Base-by-base conservation (phyloP, 2,113 vertebrate species). In the Halcyon senegalensis region DNA sequence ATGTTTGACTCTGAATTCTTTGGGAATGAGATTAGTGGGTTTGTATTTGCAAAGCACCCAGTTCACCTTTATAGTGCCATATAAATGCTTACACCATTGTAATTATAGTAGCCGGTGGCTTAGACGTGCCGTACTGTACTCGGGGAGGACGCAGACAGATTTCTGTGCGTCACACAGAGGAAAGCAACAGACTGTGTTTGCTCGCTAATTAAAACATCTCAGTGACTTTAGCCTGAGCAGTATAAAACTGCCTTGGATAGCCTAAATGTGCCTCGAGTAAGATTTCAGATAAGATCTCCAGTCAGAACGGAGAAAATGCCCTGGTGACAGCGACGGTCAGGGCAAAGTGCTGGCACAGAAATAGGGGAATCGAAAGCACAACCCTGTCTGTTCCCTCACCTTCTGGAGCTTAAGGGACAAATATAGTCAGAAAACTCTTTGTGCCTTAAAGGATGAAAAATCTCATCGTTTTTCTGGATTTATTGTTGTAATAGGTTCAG, bases 201-300 rank as follows among this genome's bases (percentile, higher is more conserved):
- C 90, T 96, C 3, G 0, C 56, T 96, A 96, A 96, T 96, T 96
- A 93, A 97, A 94, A 94, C 90, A 82, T 90, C 87, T 96, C 92
- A 88, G 56, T 92, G 88, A 55, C 80, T 96, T 95, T 18, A 93
- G 50, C 80, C 50, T 86, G 68, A 95, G 86, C 72, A 88, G 80
- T 67, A 76, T 86, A 62, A 93, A 96, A 90, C 72, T 87, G 86
- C 77, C 58, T 87, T 87, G 90, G 84, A 84, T 58, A 94, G 73
- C 50, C 56, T 91, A 67, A 84, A 85, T 82, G 79, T 66, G 75
- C 58, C 76, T 89, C 90, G 87, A 63, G 87, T 82, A 87, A 89
- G 63, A 93, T 83, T 84, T 77, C 88, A 93, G 84, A 73, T 84
- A 80, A 79, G 44, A 72, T 93, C 83, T 81, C 63, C 70, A 94